A percentile compares a stretch with the other conserved stretches of the same genome.
These are phyloP conservation scores for Matsumyia berberina DNA, from an alignment of 2,888 invertebrate species.

Conservation along the genomic window DNA sequence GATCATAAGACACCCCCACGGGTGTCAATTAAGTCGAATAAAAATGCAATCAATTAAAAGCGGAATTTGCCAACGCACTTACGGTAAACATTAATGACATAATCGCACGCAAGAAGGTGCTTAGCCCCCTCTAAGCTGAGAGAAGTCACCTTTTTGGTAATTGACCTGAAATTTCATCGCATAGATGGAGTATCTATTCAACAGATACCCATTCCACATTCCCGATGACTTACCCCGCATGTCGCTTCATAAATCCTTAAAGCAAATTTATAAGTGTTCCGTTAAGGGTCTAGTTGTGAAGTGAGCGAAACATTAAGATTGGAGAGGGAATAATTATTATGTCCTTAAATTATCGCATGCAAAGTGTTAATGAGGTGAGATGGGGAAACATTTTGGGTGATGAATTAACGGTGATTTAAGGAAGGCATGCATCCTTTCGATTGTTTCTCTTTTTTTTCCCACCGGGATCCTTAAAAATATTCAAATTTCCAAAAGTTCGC, in stretches of 20 bases:
- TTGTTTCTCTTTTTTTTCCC: background rate
- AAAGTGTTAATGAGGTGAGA: slow-evolving; percentile 38
- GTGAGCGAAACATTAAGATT: background rate
- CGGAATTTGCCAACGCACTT: slow-evolving; percentile 23
- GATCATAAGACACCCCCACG: slow-evolving; percentile 28
- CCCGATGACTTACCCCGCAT: background rate
- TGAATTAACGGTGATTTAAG: background rate
- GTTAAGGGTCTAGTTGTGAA: background rate
- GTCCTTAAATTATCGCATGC: slow-evolving; percentile 32
- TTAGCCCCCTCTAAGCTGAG: background rate
- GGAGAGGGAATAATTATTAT: slow-evolving; percentile 8
- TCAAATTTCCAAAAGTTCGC: slow-evolving; percentile 2
- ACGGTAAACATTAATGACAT: slow-evolving; percentile 23
- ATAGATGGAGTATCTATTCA: slow-evolving; percentile 1
- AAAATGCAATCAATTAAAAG: slow-evolving; percentile 53
- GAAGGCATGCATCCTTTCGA: background rate
- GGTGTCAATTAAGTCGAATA: slow-evolving; percentile 59
- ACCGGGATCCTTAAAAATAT: background rate
- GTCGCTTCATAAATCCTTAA: background rate
- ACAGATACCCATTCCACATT: slow-evolving; percentile 4
- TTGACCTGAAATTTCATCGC: slow-evolving; percentile 9
- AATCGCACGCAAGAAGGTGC: slow-evolving; percentile 39
- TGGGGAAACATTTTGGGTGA: slow-evolving; percentile 9
- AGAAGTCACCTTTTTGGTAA: background rate
- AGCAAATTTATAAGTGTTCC: slow-evolving; percentile 3